Base-by-base conservation (phyloP, 2,888 invertebrate species). In the Schrankia costaestrigalis region DNA sequence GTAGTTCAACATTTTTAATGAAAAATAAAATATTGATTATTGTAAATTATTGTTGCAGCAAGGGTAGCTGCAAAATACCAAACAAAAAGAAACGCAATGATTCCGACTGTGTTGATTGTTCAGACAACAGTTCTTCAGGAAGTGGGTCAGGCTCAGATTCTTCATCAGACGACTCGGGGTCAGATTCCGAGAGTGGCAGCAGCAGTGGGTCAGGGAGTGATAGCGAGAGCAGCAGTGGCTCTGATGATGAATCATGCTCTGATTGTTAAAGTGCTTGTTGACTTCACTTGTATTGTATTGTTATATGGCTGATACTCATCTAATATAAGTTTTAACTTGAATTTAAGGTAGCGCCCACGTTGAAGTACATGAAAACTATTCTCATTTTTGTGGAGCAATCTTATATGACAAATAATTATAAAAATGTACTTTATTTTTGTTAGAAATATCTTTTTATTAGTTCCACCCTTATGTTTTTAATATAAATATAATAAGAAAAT, bases 21-120 rank as follows among this genome's bases (percentile, higher is more conserved):
- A 17, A 17, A 5, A 17, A 17, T 7, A 17, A 5, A 5, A 7
- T 17, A 14, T 10, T 10, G n/a, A n/a, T n/a, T n/a, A n/a, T n/a
- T n/a, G n/a, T n/a, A n/a, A n/a, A n/a, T n/a, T 23, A 3, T 31
- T 12, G 8, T 13, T 25, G 11, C 56, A 84, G 84, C 61, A 73
- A 72, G 43, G 78, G 78, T 3, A 69, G 67, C 43, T 82, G 81
- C 69, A 78, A 80, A 57, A 59, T 81, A 35, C 77, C 83, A 1
- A 72, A 62, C 39, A 84, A 84, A 67, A 84, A 84, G 69, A 83
- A 78, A 57, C 72, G 75, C 19, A 46, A 50, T 1, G 54, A 56
- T 8, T 66, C 71, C 1, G 75, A 78, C 27, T 71, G 78, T 38
- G 69, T 63, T 0, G 75, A 79, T 38, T 66, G 72, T 36, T 79